Percentiles rank a stretch among this genome's conserved stretches.
These are phyloP conservation scores for Clamator glandarius DNA, from an alignment of 2,797 vertebrate genomes.

Conservation along the genomic window DNA sequence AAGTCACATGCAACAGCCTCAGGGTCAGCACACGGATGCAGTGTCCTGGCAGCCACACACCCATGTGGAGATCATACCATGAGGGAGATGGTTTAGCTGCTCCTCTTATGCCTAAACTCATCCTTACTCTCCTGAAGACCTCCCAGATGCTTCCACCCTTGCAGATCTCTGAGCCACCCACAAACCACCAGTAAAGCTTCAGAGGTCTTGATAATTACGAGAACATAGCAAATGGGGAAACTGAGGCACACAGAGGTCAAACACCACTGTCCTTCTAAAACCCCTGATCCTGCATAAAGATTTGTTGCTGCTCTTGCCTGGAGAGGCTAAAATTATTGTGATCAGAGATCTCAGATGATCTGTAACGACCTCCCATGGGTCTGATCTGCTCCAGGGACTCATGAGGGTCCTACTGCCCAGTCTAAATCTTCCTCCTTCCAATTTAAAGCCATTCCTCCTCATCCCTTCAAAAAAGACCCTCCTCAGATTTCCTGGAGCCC, in stretches of 20 bases:
- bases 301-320: neutral
- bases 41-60: neutral
- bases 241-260: neutral
- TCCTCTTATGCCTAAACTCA: neutral
- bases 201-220: neutral
- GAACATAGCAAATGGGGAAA: neutral
- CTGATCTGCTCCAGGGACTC: neutral
- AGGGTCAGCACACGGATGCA: fast-evolving
- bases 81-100: neutral
- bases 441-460: too few relatives aligned
- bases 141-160: too few relatives aligned
- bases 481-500: too few relatives aligned
- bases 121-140: too few relatives aligned
- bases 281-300: neutral
- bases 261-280: neutral
- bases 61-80: fast-evolving
- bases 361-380: neutral
- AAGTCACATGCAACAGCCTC: neutral
- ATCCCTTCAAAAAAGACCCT: too few relatives aligned
- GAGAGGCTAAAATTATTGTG: neutral
- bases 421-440: too few relatives aligned
- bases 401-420: neutral
- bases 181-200: neutral
- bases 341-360: neutral
- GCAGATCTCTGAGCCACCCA: neutral